phyloP scores from a whole-genome alignment of 2,888 invertebrate genomes.

The Scaptomyza cyrtandrae region DNA sequence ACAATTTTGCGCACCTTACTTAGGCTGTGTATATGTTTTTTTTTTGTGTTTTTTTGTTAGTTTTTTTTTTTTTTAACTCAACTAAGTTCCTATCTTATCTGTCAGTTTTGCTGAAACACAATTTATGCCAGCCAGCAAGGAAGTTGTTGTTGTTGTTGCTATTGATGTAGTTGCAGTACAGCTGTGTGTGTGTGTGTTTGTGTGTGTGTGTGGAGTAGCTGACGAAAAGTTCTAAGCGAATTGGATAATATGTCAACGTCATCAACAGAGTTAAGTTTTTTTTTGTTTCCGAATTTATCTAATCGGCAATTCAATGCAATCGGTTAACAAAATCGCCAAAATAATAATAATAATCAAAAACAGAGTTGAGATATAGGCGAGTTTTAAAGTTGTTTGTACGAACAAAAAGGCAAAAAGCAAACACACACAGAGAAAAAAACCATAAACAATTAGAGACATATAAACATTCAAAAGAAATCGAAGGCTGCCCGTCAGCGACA shows the following conservation, averaged over 20 bases:
- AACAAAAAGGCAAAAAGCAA: conserved; percentile 4
- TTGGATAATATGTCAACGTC: conserved; percentile 69
- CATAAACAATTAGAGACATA: conserved; percentile 80
- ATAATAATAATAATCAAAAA: not conserved
- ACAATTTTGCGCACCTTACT: conserved; percentile 67
- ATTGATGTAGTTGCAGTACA: conserved; percentile 1
- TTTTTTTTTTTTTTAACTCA: conserved; percentile 37
- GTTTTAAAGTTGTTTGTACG: conserved; percentile 4
- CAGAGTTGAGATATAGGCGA: conserved; percentile 5
- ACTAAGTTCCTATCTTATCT: conserved; percentile 62
- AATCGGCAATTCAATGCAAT: conserved; percentile 75
- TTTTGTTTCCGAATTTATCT: conserved; percentile 57
- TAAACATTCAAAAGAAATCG: conserved; percentile 80
- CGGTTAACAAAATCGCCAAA: conserved; percentile 37
- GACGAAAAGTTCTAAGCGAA: conserved; percentile 45
- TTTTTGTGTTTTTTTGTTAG: conserved; percentile 31
- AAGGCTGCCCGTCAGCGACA: conserved; percentile 64
- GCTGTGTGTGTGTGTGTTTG: conserved; percentile 10
- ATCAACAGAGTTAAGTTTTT: conserved; percentile 25
- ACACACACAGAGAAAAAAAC: conserved; percentile 45
- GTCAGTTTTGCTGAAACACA: conserved; percentile 68
- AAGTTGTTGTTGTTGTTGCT: conserved; percentile 13
- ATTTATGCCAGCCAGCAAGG: conserved; percentile 64
- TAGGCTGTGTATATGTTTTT: conserved; percentile 10
- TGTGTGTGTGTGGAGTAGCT: too few relatives aligned